Conservation (phyloP, 2,797 vertebrate species). For the Psittacula derbiana region DNA sequence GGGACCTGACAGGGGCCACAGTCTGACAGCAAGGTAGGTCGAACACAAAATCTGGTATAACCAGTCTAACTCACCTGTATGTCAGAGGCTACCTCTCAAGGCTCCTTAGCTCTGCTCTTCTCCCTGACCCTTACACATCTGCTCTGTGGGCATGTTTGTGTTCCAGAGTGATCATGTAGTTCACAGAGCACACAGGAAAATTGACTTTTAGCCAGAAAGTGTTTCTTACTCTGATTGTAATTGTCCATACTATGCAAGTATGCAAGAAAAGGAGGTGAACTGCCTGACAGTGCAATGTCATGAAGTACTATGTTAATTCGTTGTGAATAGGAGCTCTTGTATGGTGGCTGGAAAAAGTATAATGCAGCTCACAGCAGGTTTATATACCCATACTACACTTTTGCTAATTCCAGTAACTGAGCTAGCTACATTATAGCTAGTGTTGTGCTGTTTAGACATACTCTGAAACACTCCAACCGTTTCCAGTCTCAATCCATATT, state of each 20-base stretch:
- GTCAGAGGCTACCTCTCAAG: background rate
- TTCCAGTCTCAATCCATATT: background rate
- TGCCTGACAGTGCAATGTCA: background rate
- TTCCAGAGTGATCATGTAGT: background rate
- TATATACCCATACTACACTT: background rate
- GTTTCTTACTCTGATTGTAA: background rate
- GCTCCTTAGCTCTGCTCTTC: background rate
- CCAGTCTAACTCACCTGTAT: background rate
- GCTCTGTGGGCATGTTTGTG: background rate
- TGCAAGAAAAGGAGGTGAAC: background rate
- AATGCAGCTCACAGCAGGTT: background rate
- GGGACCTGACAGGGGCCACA: background rate
- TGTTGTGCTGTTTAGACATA: background rate
- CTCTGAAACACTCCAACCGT: background rate
- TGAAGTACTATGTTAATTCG: background rate
- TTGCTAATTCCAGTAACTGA: background rate
- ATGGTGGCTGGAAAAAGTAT: background rate
- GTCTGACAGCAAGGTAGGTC: background rate
- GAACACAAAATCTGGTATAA: background rate
- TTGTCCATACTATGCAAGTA: background rate
- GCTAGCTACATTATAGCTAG: background rate
- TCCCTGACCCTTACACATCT: background rate
- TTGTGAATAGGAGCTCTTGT: background rate
- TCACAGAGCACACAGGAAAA: background rate
- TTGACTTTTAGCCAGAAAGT: background rate